phyloP scores from a whole-genome alignment of 2,113 vertebrate species.

The Xenus cinereus region DNA sequence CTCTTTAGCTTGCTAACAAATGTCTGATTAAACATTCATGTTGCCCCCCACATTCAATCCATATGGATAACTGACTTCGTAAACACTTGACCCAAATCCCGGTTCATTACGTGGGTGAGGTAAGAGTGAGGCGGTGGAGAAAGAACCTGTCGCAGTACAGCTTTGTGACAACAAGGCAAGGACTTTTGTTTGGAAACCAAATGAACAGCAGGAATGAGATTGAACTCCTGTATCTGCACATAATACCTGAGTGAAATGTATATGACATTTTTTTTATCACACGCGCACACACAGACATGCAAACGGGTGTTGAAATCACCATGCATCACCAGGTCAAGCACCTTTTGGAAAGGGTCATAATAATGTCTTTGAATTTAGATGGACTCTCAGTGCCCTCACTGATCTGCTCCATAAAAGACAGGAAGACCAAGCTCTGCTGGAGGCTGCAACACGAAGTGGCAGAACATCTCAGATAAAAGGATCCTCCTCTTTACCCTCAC shows the following conservation, averaged over 20 bases:
- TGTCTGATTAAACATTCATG: constrained; percentile 27
- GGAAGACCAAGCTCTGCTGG: accelerated
- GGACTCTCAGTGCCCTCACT: background rate
- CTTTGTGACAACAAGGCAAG: background rate
- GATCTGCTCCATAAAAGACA: background rate
- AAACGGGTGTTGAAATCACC: background rate
- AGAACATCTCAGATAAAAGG: background rate
- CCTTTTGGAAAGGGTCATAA: background rate
- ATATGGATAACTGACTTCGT: background rate
- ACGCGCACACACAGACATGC: background rate
- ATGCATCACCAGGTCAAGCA: accelerated
- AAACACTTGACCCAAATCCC: background rate
- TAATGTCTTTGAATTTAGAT: background rate
- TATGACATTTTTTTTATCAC: too few species aligned
- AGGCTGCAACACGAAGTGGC: background rate
- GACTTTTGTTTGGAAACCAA: background rate
- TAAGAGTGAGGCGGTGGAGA: background rate
- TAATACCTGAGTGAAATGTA: background rate
- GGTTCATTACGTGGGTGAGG: background rate
- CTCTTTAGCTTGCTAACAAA: constrained; percentile 47
- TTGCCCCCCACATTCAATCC: background rate
- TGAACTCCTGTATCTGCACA: background rate
- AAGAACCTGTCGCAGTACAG: background rate
- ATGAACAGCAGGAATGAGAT: background rate
- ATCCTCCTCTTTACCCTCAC: background rate